Base-by-base conservation (phyloP, 2,113 vertebrate species). In the Arvicanthis niloticus region DNA sequence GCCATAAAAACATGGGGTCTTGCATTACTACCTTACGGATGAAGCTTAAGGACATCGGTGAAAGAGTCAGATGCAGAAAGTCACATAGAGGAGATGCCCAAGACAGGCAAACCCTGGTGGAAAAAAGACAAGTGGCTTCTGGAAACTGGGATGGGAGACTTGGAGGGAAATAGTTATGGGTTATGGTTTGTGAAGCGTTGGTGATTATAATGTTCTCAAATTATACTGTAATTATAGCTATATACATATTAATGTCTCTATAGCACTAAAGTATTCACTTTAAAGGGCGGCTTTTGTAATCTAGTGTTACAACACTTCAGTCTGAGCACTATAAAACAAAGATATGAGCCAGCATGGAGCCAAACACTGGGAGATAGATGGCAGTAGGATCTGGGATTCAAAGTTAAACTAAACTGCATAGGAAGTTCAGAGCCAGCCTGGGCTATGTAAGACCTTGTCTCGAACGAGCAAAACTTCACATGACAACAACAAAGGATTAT, bases 131-230 rank as follows among this genome's bases (percentile, higher is more conserved):
- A 9, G 21, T 48, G 72, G 31, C 7, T 72, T 45, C 13, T 45
- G 31, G 65, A 29, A 37, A 4, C 56, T n/a, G 0, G 26, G 31
- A n/a, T 29, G 72, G 37, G n/a, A 15, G 11, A 73, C 22, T 0
- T 73, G 16, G 26, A 21, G 9, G 31, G 22, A 34, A 26, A 26
- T 0, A 11, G n/a, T 22, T 60, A 67, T 84, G 62, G 58, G 45
- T 21, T 34, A 89, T 75, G 29, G 58, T 4, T 75, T 89, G 26
- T 12, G 15, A 26, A 10, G 31, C 11, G 2, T 3, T 31, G 19
- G 40, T 78, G 19, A 45, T 34, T 16, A 67, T 75, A 73, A 73
- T 48, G 48, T 81, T 91, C 73, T 89, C 70, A 96, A 91, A 22
- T 56, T 90, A 76, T n/a, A 40, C 0, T 26, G 40, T 85, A 45